phyloP scores from a whole-genome alignment of 2,888 invertebrate species.

The Asteroscopus sphinx region DNA sequence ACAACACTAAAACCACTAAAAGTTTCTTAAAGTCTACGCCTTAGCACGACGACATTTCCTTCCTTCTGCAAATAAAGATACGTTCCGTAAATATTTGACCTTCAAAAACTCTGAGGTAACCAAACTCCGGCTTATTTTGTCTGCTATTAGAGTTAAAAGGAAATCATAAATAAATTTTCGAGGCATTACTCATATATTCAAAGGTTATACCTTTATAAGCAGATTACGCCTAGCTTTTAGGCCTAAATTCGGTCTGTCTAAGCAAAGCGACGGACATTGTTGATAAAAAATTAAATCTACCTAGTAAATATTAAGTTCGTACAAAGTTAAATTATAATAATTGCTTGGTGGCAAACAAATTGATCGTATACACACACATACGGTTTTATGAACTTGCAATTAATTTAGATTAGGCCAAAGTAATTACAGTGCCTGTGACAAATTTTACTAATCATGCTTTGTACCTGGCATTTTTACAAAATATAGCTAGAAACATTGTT shows the following conservation, averaged over 20 bases:
- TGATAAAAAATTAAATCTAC: conserved; percentile 15
- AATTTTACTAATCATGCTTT: conserved; percentile 26
- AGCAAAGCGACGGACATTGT: conserved; percentile 53
- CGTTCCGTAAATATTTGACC: conserved; percentile 23
- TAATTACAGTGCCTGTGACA: conserved; percentile 46
- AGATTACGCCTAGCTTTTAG: conserved; percentile 63
- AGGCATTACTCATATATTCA: conserved; percentile 36
- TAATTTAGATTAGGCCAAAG: conserved; percentile 50
- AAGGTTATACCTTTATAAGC: conserved; percentile 27
- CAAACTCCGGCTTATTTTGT: conserved; percentile 59
- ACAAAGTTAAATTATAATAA: conserved; percentile 57
- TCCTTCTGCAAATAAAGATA: conserved; percentile 64
- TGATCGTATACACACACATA: conserved; percentile 50
- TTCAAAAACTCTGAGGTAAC: conserved; percentile 35
- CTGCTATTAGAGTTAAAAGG: conserved; percentile 22
- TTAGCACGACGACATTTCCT: conserved; percentile 59
- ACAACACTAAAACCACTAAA: conserved; percentile 63
- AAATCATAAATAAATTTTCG: conserved; percentile 24
- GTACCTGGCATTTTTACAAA: conserved; percentile 1
- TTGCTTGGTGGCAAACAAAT: conserved; percentile 54
- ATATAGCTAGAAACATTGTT: not conserved
- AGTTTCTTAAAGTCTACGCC: conserved; percentile 47
- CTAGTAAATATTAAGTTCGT: conserved; percentile 4
- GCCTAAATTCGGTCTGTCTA: conserved; percentile 58
- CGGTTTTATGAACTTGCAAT: conserved; percentile 42